These are phyloP conservation scores for Agapostemon virescens DNA, from an alignment of 2,888 invertebrate genomes.

Conservation along the genomic window DNA sequence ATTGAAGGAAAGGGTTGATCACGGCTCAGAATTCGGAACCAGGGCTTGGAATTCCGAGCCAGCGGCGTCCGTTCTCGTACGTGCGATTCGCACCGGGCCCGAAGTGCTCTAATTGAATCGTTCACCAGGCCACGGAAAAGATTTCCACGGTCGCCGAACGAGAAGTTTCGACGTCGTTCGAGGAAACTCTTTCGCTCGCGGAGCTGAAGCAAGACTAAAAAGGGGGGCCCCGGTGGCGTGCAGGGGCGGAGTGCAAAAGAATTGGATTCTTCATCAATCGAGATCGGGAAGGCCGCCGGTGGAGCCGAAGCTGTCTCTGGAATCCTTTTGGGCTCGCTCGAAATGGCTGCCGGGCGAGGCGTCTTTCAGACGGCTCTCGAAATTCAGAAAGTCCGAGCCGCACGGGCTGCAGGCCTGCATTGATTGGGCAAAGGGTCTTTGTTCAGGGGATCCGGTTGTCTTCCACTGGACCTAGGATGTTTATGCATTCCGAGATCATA, in stretches of 20 bases:
- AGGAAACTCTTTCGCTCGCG: constrained; percentile 8
- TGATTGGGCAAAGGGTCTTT: constrained; percentile 48
- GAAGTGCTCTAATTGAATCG: constrained; percentile 30
- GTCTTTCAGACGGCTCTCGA: constrained; percentile 68
- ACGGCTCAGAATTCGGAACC: not conserved
- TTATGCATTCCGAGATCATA: not conserved
- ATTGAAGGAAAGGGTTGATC: not conserved
- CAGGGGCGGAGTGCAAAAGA: not conserved
- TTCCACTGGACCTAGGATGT: not conserved
- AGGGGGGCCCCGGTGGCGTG: not conserved
- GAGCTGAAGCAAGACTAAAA: not conserved
- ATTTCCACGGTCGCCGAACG: constrained; percentile 14
- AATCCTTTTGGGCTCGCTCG: constrained; percentile 66
- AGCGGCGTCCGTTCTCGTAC: constrained; percentile 4
- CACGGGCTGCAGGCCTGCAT: constrained; percentile 69
- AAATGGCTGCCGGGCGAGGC: constrained; percentile 57
- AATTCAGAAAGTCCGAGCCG: constrained; percentile 70
- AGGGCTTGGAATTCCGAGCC: not conserved
- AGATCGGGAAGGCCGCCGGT: constrained; percentile 69
- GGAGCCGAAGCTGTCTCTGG: constrained; percentile 62
- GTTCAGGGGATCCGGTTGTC: constrained; percentile 36
- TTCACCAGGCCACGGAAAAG: constrained; percentile 20
- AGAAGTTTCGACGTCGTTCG: constrained; percentile 23
- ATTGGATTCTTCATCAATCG: constrained; percentile 63
- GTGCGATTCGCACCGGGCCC: constrained; percentile 19